phyloP scores from a whole-genome alignment of 2,797 vertebrate species.

The Xenops minutus region DNA sequence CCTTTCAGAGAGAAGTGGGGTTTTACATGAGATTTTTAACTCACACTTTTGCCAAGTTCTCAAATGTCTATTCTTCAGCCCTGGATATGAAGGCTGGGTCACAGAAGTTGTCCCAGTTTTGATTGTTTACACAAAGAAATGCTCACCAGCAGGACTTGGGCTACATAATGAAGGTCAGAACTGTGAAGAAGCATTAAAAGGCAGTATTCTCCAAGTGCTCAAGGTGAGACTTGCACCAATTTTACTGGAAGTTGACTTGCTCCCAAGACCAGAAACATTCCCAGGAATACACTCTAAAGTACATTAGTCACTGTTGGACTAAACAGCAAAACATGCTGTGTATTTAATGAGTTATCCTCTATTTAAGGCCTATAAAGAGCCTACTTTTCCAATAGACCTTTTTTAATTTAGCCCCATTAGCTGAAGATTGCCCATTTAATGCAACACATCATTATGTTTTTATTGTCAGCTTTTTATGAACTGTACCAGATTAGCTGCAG shows the following conservation, averaged over 20 bases:
- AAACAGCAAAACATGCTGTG: slow-evolving; percentile 8
- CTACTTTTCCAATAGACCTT: slow-evolving; percentile 56
- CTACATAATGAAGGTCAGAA: not conserved
- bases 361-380: slow-evolving; percentile 57
- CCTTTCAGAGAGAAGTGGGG: not conserved
- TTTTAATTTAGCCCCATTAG: slow-evolving; percentile 60
- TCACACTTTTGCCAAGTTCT: not conserved
- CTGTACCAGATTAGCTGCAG: slow-evolving; percentile 56
- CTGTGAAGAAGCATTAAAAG: not conserved
- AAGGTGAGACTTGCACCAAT: not conserved
- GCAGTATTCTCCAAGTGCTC: not conserved
- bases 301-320: slow-evolving; percentile 14
- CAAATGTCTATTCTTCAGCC: not conserved
- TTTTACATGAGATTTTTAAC: not conserved
- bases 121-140: not conserved
- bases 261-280: slow-evolving; percentile 6
- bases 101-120: not conserved
- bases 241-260: slow-evolving; percentile 17
- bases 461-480: slow-evolving; percentile 70
- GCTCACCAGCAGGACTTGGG: not conserved
- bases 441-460: slow-evolving; percentile 66
- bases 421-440: slow-evolving; percentile 67
- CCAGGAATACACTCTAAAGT: not conserved
- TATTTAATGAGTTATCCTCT: slow-evolving; percentile 63
- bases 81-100: not conserved